Conservation (phyloP, 2,797 vertebrate species). For the Ctenopoma kingsleyae region DNA sequence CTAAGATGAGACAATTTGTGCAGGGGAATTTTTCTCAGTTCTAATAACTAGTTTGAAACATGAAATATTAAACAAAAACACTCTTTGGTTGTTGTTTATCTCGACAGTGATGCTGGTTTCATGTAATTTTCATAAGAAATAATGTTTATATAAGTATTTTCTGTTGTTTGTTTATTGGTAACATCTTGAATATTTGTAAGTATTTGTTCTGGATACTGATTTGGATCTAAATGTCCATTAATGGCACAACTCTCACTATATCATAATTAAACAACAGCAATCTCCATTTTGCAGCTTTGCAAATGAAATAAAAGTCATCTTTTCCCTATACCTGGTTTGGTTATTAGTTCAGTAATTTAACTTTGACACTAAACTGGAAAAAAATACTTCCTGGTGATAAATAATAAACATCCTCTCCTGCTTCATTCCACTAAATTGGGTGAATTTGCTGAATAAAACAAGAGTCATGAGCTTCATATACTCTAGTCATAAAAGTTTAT, state of each 20-base stretch:
- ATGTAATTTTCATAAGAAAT: slow-evolving; percentile 1
- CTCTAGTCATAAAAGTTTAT: slow-evolving; percentile 42
- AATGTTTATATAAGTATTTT: neutral
- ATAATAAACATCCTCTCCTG: slow-evolving; percentile 22
- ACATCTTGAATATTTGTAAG: neutral
- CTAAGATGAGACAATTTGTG: neutral
- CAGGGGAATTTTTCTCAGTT: neutral
- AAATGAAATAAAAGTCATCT: neutral
- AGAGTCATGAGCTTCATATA: slow-evolving; percentile 24
- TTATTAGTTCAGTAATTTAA: neutral
- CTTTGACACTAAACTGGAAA: neutral
- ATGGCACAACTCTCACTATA: too few species aligned
- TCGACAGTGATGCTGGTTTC: neutral
- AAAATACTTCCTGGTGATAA: neutral
- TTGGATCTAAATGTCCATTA: too few species aligned
- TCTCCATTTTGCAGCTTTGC: neutral
- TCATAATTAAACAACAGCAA: too few species aligned
- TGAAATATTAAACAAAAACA: slow-evolving; percentile 6
- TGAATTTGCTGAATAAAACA: slow-evolving; percentile 37
- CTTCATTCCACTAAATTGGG: slow-evolving; percentile 29
- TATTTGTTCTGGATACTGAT: too few species aligned
- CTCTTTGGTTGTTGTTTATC: neutral
- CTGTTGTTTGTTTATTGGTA: neutral
- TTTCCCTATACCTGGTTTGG: neutral
- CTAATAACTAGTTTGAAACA: neutral